Evolutionary conservation across 2,888 invertebrate genomes (phyloP).

Genomic region (Boloria euphrosyne): DNA sequence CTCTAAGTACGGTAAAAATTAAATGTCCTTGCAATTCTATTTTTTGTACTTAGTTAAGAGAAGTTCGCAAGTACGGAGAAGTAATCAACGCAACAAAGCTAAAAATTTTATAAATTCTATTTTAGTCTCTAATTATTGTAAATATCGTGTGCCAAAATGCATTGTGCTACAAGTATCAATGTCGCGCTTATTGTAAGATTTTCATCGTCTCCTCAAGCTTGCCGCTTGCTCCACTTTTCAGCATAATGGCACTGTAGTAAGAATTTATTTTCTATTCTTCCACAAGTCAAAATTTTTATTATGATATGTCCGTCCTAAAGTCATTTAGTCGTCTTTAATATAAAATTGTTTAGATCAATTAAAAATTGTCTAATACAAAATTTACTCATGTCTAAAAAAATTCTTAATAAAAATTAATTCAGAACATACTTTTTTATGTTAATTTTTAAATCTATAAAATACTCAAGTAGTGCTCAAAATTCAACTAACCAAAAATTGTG

Average conservation of each 20-base stretch:
- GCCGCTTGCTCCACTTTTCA: conserved; percentile 11
- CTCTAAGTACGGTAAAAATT: conserved; percentile 51
- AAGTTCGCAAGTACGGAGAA: conserved; percentile 16
- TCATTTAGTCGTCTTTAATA: conserved; percentile 72
- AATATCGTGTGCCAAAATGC: conserved; percentile 37
- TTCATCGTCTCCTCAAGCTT: conserved; percentile 12
- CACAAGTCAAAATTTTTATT: conserved; percentile 49
- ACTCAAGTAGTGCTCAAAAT: conserved; percentile 50
- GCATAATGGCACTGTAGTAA: conserved; percentile 6
- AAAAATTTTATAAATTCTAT: conserved; percentile 8
- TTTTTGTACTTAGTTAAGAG: conserved; percentile 30
- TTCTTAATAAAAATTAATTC: conserved; percentile 4
- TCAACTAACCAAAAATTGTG: conserved; percentile 49
- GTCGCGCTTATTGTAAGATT: conserved; percentile 21
- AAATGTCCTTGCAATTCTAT: conserved; percentile 26
- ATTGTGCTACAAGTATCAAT: conserved; percentile 29
- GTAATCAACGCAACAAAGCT: not conserved
- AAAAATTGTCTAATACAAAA: conserved; percentile 8
- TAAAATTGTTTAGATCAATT: conserved; percentile 46
- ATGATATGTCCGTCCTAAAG: conserved; percentile 79
- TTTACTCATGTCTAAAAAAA: not conserved
- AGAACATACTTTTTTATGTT: conserved; percentile 1
- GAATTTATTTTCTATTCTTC: conserved; percentile 25
- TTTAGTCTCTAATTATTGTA: conserved; percentile 27
- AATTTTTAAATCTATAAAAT: conserved; percentile 10